These are phyloP conservation scores for Tetramorium parvispinum DNA, from an alignment of 1,140 invertebrate species.

Conservation along the genomic window DNA sequence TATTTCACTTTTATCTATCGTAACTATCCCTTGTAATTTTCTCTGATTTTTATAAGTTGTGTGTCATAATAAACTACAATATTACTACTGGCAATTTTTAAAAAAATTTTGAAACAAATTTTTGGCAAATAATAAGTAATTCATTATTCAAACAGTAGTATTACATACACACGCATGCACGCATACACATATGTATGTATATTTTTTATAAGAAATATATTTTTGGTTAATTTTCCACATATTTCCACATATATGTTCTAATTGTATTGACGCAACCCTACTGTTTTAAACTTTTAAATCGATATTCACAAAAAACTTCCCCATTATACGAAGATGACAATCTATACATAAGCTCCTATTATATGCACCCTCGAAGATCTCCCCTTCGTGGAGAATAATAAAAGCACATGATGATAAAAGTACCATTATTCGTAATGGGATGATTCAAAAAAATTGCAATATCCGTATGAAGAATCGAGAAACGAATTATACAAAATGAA, in stretches of 20 bases:
- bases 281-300: slow-evolving; percentile 55
- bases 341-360: slow-evolving; percentile 17
- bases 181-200: background rate
- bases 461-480: background rate
- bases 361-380: slow-evolving; percentile 55
- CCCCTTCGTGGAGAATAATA: slow-evolving; percentile 48
- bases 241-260: background rate
- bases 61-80: background rate
- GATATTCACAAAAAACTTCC: slow-evolving; percentile 50
- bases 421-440: background rate
- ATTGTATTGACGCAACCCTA: slow-evolving; percentile 34
- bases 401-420: slow-evolving; percentile 11
- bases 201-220: background rate
- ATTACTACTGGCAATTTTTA: background rate
- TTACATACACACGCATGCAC: too few relatives aligned
- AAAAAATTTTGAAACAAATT: background rate
- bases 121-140: too few relatives aligned
- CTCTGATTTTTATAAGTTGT: background rate
- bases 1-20: background rate
- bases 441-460: slow-evolving; percentile 9
- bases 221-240: background rate
- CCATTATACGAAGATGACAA: slow-evolving; percentile 5
- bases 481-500: slow-evolving; percentile 6
- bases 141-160: too few relatives aligned
- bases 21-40: background rate